These are phyloP conservation scores for Coregonus suidteri DNA, from an alignment of 2,797 vertebrate genomes.

Conservation along the genomic window DNA sequence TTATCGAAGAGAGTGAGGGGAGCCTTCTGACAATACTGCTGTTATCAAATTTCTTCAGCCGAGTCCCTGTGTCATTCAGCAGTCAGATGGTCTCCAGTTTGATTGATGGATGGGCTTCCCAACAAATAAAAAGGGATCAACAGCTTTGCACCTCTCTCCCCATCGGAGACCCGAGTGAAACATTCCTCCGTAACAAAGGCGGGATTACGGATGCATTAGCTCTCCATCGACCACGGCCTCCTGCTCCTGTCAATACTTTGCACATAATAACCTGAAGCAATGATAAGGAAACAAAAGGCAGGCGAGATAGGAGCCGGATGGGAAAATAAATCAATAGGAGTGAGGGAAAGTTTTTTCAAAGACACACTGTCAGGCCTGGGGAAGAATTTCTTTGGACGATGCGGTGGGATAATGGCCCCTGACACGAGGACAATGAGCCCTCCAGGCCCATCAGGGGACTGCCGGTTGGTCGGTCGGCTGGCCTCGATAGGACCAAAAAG, in stretches of 20 bases:
- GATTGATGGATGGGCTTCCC: constrained; percentile 99
- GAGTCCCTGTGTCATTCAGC: constrained; percentile 96
- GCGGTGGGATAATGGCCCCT: constrained; percentile 69
- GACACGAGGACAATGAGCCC: constrained; percentile 79
- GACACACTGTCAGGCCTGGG: constrained; percentile 77
- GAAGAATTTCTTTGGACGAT: not conserved
- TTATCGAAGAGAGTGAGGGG: constrained; percentile 84
- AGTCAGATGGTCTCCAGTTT: constrained; percentile 78
- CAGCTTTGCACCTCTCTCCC: constrained; percentile 89
- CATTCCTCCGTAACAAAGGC: constrained; percentile 96
- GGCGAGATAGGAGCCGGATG: constrained; percentile 87
- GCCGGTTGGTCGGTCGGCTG: not conserved
- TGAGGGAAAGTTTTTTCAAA: constrained; percentile 78
- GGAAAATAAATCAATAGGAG: constrained; percentile 92
- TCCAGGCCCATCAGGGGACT: constrained; percentile 73
- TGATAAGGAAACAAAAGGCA: constrained; percentile 99
- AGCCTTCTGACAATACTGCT: constrained; percentile 90
- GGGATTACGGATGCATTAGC: constrained; percentile 99
- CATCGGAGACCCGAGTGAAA: constrained; percentile 86
- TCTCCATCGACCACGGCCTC: constrained; percentile 88
- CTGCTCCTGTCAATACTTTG: constrained; percentile 97
- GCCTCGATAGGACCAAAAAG: not conserved
- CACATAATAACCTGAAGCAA: constrained; percentile 98
- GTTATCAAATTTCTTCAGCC: constrained; percentile 99
- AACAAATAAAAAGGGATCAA: constrained; percentile 98